These are phyloP conservation scores for Lagria hirta DNA, from an alignment of 2,888 invertebrate genomes.

Conservation along the genomic window DNA sequence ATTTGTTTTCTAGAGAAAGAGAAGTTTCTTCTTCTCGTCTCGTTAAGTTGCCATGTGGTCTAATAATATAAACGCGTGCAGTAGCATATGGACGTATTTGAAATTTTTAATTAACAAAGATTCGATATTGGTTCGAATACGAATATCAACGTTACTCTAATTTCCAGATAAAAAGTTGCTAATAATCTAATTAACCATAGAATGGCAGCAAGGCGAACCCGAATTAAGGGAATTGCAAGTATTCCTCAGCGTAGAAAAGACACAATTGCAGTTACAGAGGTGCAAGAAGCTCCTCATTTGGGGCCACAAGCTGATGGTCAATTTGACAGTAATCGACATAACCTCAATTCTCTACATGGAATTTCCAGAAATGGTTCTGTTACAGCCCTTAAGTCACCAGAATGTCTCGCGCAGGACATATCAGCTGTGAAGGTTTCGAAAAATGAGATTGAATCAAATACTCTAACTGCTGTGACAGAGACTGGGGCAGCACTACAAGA, in stretches of 20 bases:
- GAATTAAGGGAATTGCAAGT: conserved; percentile 74
- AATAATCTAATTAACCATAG: conserved; percentile 4
- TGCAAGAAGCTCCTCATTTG: conserved; percentile 13
- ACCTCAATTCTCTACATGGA: conserved; percentile 11
- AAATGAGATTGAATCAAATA: neutral
- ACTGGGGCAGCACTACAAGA: too few species aligned
- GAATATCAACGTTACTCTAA: conserved; percentile 26
- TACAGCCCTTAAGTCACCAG: too few species aligned
- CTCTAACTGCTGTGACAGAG: neutral
- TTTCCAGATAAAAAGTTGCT: too few species aligned
- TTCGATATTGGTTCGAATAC: conserved; percentile 29
- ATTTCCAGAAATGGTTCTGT: conserved; percentile 1
- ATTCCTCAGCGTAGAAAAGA: conserved; percentile 60
- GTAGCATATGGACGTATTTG: conserved; percentile 28
- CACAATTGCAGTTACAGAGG: conserved; percentile 21
- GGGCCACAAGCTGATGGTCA: conserved; percentile 9
- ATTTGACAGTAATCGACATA: conserved; percentile 7
- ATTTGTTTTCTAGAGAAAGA: too few species aligned
- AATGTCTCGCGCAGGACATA: conserved; percentile 1
- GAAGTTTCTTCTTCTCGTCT: conserved; percentile 15
- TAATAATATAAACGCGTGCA: conserved; percentile 16
- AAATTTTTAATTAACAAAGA: conserved; percentile 12
- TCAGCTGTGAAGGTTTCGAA: neutral
- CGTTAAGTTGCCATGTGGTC: conserved; percentile 31
- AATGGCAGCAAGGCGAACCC: conserved; percentile 68